phyloP scores from a whole-genome alignment of 92 coral and sea anemone species.

The Epizoanthus scotinus region DNA sequence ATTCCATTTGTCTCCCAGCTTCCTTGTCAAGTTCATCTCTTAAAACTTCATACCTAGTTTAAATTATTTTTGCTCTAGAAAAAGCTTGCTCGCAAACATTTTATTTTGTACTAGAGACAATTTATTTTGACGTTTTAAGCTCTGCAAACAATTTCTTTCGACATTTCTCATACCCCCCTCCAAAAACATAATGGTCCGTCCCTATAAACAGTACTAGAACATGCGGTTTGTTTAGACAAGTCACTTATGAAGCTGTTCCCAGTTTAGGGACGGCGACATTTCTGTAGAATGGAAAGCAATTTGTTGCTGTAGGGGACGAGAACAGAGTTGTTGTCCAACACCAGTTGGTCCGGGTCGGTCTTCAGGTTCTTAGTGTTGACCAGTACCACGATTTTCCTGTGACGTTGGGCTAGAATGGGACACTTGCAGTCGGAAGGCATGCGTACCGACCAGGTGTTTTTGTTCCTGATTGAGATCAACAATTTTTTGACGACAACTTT shows the following conservation, averaged over 20 bases:
- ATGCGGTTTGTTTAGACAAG: background rate
- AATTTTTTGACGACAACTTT: background rate
- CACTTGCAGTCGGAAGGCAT: slow-evolving; percentile 17
- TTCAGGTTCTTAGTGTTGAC: background rate
- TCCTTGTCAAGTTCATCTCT: too few species aligned
- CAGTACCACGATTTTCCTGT: background rate
- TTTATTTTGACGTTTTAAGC: too few species aligned
- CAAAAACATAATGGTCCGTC: too few species aligned
- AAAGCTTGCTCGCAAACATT: too few species aligned
- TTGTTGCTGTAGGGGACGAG: background rate
- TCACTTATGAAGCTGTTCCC: too few species aligned
- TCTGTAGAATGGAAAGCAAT: background rate
- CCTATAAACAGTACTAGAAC: background rate
- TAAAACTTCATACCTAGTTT: too few species aligned
- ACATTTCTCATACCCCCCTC: too few species aligned
- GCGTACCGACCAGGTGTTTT: background rate
- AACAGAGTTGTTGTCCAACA: background rate
- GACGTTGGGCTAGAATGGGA: slow-evolving; percentile 9
- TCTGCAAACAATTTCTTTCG: too few species aligned
- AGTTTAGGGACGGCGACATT: background rate
- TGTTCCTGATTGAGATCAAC: background rate
- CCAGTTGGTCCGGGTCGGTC: background rate
- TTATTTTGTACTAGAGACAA: too few species aligned
- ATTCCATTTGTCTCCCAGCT: too few species aligned
- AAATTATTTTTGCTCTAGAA: too few species aligned